These are phyloP conservation scores for Neogobius melanostomus DNA, from an alignment of 2,113 vertebrate species.

Conservation along the genomic window DNA sequence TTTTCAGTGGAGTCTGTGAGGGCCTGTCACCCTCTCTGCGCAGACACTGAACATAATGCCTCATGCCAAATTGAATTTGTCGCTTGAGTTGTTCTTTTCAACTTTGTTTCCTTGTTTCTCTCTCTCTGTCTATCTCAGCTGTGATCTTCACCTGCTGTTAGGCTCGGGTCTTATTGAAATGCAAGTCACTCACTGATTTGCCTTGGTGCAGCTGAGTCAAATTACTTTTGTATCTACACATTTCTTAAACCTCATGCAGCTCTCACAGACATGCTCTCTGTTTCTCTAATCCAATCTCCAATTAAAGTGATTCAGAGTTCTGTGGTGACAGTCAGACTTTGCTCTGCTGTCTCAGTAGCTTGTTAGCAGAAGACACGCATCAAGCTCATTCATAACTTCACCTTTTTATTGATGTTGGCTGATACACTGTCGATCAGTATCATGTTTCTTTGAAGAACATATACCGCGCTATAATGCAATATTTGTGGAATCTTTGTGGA, in stretches of 20 bases:
- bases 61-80: slow-evolving; percentile 33
- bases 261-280: background rate
- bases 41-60: slow-evolving; percentile 14
- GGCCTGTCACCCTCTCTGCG: slow-evolving; percentile 23
- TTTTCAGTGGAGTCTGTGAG: slow-evolving; percentile 15
- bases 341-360: slow-evolving; percentile 38
- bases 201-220: background rate
- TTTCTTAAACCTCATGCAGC: background rate
- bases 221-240: slow-evolving; percentile 8
- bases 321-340: slow-evolving; percentile 27
- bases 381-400: slow-evolving; percentile 12
- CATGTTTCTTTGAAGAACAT: no score
- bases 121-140: background rate
- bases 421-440: background rate
- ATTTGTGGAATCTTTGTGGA: background rate
- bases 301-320: slow-evolving; percentile 36
- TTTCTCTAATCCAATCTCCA: slow-evolving; percentile 26
- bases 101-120: background rate
- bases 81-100: slow-evolving; percentile 26
- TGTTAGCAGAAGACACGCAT: slow-evolving; percentile 38
- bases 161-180: slow-evolving; percentile 8
- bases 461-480: background rate
- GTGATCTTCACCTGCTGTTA: slow-evolving; percentile 20
- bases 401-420: slow-evolving; percentile 10
- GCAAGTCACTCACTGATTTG: background rate